phyloP scores from a whole-genome alignment of 2,888 invertebrate species.

The Sinodicranocentrus sp. region DNA sequence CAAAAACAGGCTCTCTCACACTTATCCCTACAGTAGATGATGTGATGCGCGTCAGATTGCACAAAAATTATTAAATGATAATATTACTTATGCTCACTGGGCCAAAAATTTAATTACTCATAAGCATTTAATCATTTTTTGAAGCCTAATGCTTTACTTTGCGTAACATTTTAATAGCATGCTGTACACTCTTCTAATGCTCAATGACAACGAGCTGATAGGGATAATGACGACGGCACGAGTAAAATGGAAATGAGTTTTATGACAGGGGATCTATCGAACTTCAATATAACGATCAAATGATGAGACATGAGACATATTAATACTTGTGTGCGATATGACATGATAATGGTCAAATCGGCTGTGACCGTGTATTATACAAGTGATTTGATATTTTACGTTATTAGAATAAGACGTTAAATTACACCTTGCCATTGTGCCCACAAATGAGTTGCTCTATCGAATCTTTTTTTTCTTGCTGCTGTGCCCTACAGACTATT shows the following conservation, averaged over 20 bases:
- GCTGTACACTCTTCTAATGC: slow-evolving; percentile 20
- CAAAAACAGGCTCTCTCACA: background rate
- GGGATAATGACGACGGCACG: background rate
- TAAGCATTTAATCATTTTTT: slow-evolving; percentile 55
- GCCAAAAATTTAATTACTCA: slow-evolving; percentile 62
- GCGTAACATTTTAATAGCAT: slow-evolving; percentile 52
- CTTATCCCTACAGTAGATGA: background rate
- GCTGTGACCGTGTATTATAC: background rate
- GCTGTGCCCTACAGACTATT: too few relatives aligned
- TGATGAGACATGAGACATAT: slow-evolving; percentile 28
- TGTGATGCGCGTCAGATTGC: slow-evolving; percentile 9
- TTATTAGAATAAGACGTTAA: slow-evolving; percentile 2
- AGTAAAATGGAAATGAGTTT: slow-evolving; percentile 52
- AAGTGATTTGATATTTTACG: background rate
- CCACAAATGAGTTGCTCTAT: background rate
- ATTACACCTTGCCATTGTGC: slow-evolving; percentile 5
- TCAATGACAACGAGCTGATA: slow-evolving; percentile 45
- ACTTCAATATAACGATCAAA: slow-evolving; percentile 34
- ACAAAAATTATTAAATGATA: slow-evolving; percentile 2
- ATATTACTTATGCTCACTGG: slow-evolving; percentile 33
- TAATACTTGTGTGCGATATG: background rate
- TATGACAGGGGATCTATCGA: slow-evolving; percentile 40
- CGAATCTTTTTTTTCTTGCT: too few relatives aligned
- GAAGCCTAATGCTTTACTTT: slow-evolving; percentile 54
- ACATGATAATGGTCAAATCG: background rate